These are phyloP conservation scores for Forbesichthys agassizii DNA, from an alignment of 2,113 vertebrate genomes.

Conservation along the genomic window DNA sequence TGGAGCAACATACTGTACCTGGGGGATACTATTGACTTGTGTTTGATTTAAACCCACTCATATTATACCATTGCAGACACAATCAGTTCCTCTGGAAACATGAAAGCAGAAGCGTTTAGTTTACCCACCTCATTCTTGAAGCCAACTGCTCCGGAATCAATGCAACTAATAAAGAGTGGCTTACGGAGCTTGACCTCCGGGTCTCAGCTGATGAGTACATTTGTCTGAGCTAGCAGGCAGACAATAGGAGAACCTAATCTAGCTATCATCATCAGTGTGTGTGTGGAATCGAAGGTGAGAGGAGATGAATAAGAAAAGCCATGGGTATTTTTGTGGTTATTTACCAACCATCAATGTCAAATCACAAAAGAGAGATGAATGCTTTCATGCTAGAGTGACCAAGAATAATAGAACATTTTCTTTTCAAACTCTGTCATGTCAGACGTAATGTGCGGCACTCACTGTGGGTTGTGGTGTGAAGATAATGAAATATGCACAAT, in stretches of 20 bases:
- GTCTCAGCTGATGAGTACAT: constrained; percentile 75
- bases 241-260: constrained; percentile 63
- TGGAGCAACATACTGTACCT: constrained; percentile 35
- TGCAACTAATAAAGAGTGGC: constrained; percentile 88
- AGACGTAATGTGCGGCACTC: constrained; percentile 12
- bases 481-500: constrained; percentile 42
- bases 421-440: constrained; percentile 48
- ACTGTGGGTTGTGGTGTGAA: constrained; percentile 31
- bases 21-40: constrained; percentile 49
- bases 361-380: constrained; percentile 47
- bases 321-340: constrained; percentile 56
- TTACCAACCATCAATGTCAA: constrained; percentile 41
- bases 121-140: constrained; percentile 80
- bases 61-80: constrained; percentile 50
- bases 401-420: constrained; percentile 45
- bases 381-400: constrained; percentile 36
- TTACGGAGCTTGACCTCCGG: constrained; percentile 79
- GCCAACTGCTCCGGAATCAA: constrained; percentile 82
- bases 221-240: constrained; percentile 73
- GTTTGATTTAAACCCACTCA: constrained; percentile 34
- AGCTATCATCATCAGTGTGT: constrained; percentile 44
- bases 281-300: constrained; percentile 47
- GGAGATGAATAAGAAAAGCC: constrained; percentile 63
- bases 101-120: constrained; percentile 74
- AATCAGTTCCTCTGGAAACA: constrained; percentile 71